Percentiles rank a stretch among this genome's conserved stretches.
phyloP scores from a whole-genome alignment of 1,140 invertebrate species.

The Scaptodrosophila lebanonensis region DNA sequence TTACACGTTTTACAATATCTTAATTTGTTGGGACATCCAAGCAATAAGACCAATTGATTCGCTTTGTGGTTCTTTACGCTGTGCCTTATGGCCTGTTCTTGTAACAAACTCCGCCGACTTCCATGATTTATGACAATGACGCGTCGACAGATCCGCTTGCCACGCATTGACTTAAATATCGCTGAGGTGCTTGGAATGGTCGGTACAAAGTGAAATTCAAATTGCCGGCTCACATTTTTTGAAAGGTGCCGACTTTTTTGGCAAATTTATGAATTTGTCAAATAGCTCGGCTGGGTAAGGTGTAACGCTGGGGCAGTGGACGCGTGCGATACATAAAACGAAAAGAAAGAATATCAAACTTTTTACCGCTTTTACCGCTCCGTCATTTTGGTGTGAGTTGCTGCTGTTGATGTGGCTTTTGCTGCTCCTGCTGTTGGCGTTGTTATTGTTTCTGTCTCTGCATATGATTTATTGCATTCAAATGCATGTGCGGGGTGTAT shows the following conservation, averaged over 20 bases:
- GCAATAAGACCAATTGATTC: no score
- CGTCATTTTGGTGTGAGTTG: background rate
- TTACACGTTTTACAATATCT: no score
- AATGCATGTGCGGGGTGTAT: slow-evolving; percentile 62
- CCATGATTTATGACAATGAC: slow-evolving; percentile 53
- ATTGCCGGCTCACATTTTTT: slow-evolving; percentile 72
- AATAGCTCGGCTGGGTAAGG: slow-evolving; percentile 1
- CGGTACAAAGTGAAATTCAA: slow-evolving; percentile 55
- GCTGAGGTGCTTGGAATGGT: slow-evolving; percentile 3
- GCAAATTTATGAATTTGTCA: slow-evolving; percentile 76
- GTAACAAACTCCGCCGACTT: no score
- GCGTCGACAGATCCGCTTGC: slow-evolving; percentile 44
- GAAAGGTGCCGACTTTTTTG: slow-evolving; percentile 75
- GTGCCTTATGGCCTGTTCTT: slow-evolving; percentile 19
- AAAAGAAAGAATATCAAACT: slow-evolving; percentile 40
- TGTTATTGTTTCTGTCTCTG: slow-evolving; percentile 66
- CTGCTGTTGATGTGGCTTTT: slow-evolving; percentile 3
- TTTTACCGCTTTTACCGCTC: slow-evolving; percentile 53
- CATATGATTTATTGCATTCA: slow-evolving; percentile 72
- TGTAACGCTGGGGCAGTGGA: background rate
- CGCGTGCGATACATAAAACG: background rate
- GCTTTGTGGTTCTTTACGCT: background rate
- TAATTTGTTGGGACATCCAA: no score
- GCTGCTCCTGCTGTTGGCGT: slow-evolving; percentile 20
- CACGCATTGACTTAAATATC: slow-evolving; percentile 8